phyloP scores from a whole-genome alignment of 2,888 invertebrate species.

The Crocallis elinguaria region DNA sequence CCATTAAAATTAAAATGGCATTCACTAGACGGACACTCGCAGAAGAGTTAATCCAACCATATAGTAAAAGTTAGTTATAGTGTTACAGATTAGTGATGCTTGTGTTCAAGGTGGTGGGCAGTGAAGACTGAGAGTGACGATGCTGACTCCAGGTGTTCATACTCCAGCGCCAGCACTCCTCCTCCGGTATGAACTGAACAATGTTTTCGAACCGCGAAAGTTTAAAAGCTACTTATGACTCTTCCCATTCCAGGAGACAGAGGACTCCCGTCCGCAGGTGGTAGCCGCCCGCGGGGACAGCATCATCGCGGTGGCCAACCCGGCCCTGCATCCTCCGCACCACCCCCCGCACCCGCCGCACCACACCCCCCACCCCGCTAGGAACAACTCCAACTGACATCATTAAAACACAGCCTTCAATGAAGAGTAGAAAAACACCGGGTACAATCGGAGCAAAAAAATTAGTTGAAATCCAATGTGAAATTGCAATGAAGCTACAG shows the following conservation, averaged over 20 bases:
- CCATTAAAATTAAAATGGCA: too few species aligned
- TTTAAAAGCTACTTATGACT: neutral
- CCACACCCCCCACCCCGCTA: conserved; percentile 58
- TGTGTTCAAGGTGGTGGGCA: conserved; percentile 77
- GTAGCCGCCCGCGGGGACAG: conserved; percentile 94
- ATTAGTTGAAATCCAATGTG: too few species aligned
- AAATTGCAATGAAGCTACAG: too few species aligned
- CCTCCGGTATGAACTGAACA: conserved; percentile 84
- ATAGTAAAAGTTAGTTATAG: too few species aligned
- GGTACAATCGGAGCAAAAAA: too few species aligned
- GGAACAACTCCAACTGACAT: conserved; percentile 73
- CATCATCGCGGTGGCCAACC: conserved; percentile 95
- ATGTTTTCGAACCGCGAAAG: too few species aligned
- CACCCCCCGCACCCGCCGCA: conserved; percentile 78
- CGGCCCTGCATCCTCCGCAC: conserved; percentile 87
- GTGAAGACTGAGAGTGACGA: conserved; percentile 87
- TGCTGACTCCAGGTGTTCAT: conserved; percentile 91
- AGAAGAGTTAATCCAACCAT: too few species aligned
- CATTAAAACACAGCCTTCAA: neutral
- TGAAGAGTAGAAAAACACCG: too few species aligned
- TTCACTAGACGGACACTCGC: too few species aligned
- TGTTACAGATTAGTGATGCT: neutral
- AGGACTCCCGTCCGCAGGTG: conserved; percentile 87
- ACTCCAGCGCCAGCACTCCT: conserved; percentile 91
- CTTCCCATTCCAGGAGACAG: conserved; percentile 57